Percentiles rank a stretch among this genome's conserved stretches.
phyloP scores from a whole-genome alignment of 2,888 invertebrate species.

The Hirtodrosophila histrioides region DNA sequence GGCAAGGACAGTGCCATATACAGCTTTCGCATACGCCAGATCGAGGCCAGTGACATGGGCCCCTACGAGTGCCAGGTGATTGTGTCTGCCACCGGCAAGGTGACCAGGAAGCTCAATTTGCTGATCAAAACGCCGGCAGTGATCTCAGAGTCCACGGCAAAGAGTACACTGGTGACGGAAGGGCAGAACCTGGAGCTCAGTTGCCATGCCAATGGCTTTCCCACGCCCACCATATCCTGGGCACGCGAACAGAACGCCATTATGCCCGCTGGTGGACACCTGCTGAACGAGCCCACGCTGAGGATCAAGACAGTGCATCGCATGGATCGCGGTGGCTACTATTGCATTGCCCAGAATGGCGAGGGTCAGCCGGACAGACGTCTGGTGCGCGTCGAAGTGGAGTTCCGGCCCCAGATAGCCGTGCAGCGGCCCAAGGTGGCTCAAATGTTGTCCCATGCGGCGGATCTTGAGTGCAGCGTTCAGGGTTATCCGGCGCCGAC shows the following conservation, averaged over 20 bases:
- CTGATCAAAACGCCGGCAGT: conserved; percentile 82
- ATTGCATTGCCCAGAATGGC: conserved; percentile 83
- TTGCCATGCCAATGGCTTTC: conserved; percentile 91
- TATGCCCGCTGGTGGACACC: conserved; percentile 82
- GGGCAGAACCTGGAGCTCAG: conserved; percentile 85
- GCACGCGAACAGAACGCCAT: conserved; percentile 87
- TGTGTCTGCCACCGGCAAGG: conserved; percentile 80
- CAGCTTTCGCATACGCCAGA: conserved; percentile 80
- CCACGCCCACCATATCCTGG: conserved; percentile 89
- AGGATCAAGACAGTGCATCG: conserved; percentile 80
- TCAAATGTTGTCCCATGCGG: conserved; percentile 78
- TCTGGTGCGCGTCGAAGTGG: conserved; percentile 82
- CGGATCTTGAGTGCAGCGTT: conserved; percentile 83
- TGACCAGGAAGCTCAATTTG: conserved; percentile 78
- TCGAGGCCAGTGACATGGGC: conserved; percentile 83
- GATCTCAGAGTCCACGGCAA: conserved; percentile 80
- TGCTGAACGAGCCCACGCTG: conserved; percentile 75
- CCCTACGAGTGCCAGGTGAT: conserved; percentile 83
- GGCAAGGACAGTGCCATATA: conserved; percentile 74
- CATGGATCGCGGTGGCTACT: conserved; percentile 83
- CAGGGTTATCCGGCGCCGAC: conserved; percentile 83
- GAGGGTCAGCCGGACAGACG: conserved; percentile 82
- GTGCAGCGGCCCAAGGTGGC: conserved; percentile 83
- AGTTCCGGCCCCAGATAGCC: conserved; percentile 83
- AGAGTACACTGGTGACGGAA: conserved; percentile 77